These are phyloP conservation scores for Drosophila crucigera DNA, from an alignment of 2,888 invertebrate genomes.

Conservation along the genomic window DNA sequence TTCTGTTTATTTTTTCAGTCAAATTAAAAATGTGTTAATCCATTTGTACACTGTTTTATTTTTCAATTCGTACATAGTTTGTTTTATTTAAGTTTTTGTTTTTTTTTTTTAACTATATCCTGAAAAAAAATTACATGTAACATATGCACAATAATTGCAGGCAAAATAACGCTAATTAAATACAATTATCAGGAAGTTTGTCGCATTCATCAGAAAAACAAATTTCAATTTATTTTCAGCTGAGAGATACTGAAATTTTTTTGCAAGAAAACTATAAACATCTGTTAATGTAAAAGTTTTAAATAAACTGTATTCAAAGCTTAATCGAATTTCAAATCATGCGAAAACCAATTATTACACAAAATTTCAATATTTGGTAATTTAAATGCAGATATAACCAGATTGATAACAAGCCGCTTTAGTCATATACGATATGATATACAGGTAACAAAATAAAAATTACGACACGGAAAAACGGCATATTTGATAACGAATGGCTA, in stretches of 20 bases:
- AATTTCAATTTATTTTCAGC: not conserved
- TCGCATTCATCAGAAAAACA: not conserved
- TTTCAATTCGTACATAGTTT: not conserved
- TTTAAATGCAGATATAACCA: not conserved
- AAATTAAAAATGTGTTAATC: not conserved
- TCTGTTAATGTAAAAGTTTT: too few species aligned
- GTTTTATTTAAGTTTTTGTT: not conserved
- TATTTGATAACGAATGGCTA: not conserved
- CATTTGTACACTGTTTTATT: not conserved
- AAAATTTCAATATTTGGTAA: not conserved
- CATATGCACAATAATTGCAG: slow-evolving; percentile 17
- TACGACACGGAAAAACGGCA: too few species aligned
- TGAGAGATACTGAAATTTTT: too few species aligned
- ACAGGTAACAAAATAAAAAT: not conserved
- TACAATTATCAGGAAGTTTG: slow-evolving; percentile 7
- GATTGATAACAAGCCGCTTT: not conserved
- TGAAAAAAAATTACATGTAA: slow-evolving; percentile 11
- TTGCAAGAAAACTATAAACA: too few species aligned
- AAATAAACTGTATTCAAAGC: too few species aligned
- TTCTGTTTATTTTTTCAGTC: not conserved
- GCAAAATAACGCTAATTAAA: slow-evolving; percentile 10
- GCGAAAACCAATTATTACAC: too few species aligned
- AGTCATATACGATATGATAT: not conserved
- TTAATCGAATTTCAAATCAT: too few species aligned
- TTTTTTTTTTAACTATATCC: not conserved